These are phyloP conservation scores for Lasioglossum zephyrum DNA, from an alignment of 2,888 invertebrate species.

Conservation along the genomic window DNA sequence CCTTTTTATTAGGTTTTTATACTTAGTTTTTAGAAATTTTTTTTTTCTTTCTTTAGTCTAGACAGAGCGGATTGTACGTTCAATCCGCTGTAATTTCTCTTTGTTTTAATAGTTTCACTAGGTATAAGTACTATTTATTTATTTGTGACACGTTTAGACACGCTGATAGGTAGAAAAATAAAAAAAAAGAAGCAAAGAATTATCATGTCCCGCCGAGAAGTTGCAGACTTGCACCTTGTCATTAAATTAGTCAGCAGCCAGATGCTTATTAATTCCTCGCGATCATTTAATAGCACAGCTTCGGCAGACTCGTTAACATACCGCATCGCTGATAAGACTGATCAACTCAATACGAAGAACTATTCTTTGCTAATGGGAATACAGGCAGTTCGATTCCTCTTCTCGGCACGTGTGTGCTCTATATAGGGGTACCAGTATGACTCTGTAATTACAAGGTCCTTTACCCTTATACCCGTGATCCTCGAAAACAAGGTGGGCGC, in stretches of 20 bases:
- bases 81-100: too few relatives aligned
- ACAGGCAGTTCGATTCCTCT: background rate
- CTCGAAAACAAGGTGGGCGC: conserved; percentile 46
- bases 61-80: too few relatives aligned
- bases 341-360: background rate
- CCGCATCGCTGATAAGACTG: background rate
- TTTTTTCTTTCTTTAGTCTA: too few relatives aligned
- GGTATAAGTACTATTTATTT: too few relatives aligned
- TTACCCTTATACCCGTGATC: conserved; percentile 33
- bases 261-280: background rate
- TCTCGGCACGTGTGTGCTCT: background rate
- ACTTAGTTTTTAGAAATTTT: too few relatives aligned
- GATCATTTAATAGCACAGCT: background rate
- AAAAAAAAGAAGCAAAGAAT: background rate
- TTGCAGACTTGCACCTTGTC: background rate
- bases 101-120: too few relatives aligned
- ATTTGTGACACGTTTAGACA: too few relatives aligned
- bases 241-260: background rate
- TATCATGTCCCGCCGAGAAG: background rate
- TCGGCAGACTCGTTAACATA: background rate
- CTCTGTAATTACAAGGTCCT: conserved; percentile 30
- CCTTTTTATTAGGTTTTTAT: too few relatives aligned
- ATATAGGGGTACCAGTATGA: conserved; percentile 54
- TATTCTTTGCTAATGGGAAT: too few relatives aligned
- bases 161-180: background rate